Base-by-base conservation (phyloP, 2,113 vertebrate genomes). In the Gulo gulo region DNA sequence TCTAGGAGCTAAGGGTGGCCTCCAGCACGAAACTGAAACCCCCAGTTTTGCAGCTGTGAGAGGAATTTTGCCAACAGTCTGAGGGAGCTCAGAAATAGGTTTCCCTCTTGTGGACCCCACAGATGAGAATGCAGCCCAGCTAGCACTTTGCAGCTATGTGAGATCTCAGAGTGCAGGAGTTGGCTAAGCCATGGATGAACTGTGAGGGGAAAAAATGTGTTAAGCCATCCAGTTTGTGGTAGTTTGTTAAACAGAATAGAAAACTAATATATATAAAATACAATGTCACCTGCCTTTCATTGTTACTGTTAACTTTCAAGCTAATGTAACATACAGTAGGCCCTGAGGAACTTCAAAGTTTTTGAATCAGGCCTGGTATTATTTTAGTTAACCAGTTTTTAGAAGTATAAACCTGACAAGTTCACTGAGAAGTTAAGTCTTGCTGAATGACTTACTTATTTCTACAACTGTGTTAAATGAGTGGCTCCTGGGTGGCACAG, bases 291-390 rank as follows among this genome's bases (percentile, higher is more conserved):
- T 90, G 13, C 26, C 90, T 92, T 87, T 94, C 31, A 34, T 45
- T 88, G 39, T 91, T 89, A 50, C 18, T 57, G 2, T 90, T 84
- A 93, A 85, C 71, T 42, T 87, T 90, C 11, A 76, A 57, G 10
- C 31, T 88, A 79, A 93, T 2, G 1, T 83, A 65, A 55, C 31
- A 61, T 69, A 39, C n/a, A 29, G 36, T 39, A 76, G 81, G 20
- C 29, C 7, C 69, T 26, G 6, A 65, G 65, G 59, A 91, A 61
- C 9, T 2, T 89, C 80, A 78, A 78, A 91, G 5, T 86, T 21
- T 96, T 92, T 92, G 45, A 83, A 5, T 79, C n/a, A 74, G 73
- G 18, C 69, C 36, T 91, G 52, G 42, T 94, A 67, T 95, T 73
- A 39, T 59, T 97, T n/a, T 59, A 63, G 11, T 95, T 47, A 79